Evolutionary conservation across 1,140 invertebrate species (phyloP), one percentile per base, ranked within the genome.

Genomic region (Caenorhabditis remanei): DNA sequence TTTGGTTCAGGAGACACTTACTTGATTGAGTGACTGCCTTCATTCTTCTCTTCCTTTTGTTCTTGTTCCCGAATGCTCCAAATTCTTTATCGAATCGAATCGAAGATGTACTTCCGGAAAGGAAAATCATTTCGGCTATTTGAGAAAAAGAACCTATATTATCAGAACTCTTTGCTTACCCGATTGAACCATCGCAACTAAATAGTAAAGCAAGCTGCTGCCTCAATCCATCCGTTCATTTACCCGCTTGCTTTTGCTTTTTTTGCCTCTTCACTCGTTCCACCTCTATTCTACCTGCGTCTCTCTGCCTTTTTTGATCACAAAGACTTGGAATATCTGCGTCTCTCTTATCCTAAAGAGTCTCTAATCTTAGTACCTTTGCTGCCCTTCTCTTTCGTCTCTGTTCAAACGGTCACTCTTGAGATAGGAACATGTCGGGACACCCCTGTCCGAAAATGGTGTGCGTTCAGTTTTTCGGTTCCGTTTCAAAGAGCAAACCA

Each of bases 371-470:
- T 32, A 63, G 61, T 63, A 21, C 46, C 46, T 53, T 50, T 5
- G 21, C 7, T 79, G 43, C 13, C 71, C n/a, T 50, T 79, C 11
- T 40, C 61, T 13, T 63, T 32, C n/a, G 19, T 63, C 61, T 79
- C 13, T 79, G 43, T 79, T 79, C 46, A 79, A 79, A 79, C 46
- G 71, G 71, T 79, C 71, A 79, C 71, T 79, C 71, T 79, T 79
- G 71, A 79, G 71, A 79, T 79, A 50, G 71, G 71, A 79, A 79
- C 71, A 79, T 79, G 71, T 79, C 71, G 43, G 41, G 40, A 50
- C 46, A n/a, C 43, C 19, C 11, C 6, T 53, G 11, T 7, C 19
- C 19, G 21, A 40, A 65, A 46, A 32, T 19, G n/a, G 71, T 50
- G 8, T 32, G 13, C 14, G 71, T 48, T 50, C 71, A 75, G 16